These are phyloP conservation scores for Melanargia galathea DNA, from an alignment of 2,888 invertebrate genomes.

Conservation along the genomic window DNA sequence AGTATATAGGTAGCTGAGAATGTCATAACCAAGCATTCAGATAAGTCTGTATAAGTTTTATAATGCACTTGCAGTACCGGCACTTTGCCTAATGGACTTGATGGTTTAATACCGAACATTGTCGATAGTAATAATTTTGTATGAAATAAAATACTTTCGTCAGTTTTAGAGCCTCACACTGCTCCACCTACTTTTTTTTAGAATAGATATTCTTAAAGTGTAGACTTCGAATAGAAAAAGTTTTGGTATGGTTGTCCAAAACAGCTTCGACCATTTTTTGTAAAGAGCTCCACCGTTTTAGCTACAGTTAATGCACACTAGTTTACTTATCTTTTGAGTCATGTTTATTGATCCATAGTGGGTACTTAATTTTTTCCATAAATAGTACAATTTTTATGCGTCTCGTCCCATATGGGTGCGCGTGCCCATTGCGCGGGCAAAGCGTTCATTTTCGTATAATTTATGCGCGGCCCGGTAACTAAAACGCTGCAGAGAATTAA, in stretches of 20 bases:
- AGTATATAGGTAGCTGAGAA: too few relatives aligned
- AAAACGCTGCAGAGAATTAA: slow-evolving; percentile 39
- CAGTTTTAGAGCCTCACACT: neutral
- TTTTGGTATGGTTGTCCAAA: too few relatives aligned
- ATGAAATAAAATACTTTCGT: slow-evolving; percentile 5
- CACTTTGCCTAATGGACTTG: slow-evolving; percentile 6
- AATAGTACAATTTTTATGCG: slow-evolving; percentile 16
- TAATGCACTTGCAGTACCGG: neutral
- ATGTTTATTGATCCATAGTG: neutral
- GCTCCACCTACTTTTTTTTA: too few relatives aligned
- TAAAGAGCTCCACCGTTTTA: too few relatives aligned
- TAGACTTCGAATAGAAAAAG: too few relatives aligned
- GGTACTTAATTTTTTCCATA: too few relatives aligned
- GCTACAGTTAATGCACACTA: too few relatives aligned
- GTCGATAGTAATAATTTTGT: neutral
- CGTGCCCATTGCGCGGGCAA: slow-evolving; percentile 11
- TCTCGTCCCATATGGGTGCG: slow-evolving; percentile 8
- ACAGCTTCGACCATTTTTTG: too few relatives aligned
- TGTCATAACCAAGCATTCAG: neutral
- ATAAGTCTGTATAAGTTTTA: neutral
- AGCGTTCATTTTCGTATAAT: slow-evolving; percentile 30
- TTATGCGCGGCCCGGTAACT: slow-evolving; percentile 37
- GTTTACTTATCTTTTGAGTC: neutral
- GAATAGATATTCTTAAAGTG: too few relatives aligned
- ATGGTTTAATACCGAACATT: neutral